A percentile compares a stretch with the other conserved stretches of the same genome.
Conservation (phyloP, 2,797 vertebrate genomes). For the Monodelphis domestica region DNA sequence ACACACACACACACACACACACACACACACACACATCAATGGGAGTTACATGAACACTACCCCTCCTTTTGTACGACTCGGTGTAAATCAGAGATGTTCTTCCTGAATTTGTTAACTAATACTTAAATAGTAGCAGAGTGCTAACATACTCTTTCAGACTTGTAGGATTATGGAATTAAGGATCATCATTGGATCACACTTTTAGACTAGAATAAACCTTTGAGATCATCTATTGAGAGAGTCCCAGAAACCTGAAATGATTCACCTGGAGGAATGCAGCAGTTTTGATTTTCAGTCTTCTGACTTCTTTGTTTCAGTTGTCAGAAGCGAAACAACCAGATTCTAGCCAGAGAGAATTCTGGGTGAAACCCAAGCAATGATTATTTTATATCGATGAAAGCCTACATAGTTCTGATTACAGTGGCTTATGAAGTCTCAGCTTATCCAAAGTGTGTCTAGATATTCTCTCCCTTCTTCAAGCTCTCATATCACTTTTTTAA, state of each 20-base stretch:
- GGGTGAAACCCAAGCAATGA: background rate
- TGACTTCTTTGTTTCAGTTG: background rate
- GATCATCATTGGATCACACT: background rate
- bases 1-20: too few species aligned
- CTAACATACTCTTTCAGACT: background rate
- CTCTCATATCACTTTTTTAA: background rate
- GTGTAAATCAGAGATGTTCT: background rate
- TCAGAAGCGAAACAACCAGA: background rate
- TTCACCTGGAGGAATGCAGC: background rate
- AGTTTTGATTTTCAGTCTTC: background rate
- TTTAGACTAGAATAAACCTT: background rate
- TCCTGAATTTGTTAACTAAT: background rate
- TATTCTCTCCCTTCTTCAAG: background rate
- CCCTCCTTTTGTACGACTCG: background rate
- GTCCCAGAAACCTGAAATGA: background rate
- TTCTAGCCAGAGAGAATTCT: background rate
- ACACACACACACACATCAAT: background rate
- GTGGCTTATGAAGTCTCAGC: background rate
- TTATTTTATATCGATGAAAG: background rate
- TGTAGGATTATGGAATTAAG: background rate
- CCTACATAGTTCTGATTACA: background rate
- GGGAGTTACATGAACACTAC: slow-evolving; percentile 8
- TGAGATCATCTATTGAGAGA: background rate
- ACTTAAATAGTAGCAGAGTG: background rate
- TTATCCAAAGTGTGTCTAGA: background rate